Evolutionary conservation across 2,888 invertebrate genomes (phyloP).

Genomic region (Dorcus parallelipipedus): DNA sequence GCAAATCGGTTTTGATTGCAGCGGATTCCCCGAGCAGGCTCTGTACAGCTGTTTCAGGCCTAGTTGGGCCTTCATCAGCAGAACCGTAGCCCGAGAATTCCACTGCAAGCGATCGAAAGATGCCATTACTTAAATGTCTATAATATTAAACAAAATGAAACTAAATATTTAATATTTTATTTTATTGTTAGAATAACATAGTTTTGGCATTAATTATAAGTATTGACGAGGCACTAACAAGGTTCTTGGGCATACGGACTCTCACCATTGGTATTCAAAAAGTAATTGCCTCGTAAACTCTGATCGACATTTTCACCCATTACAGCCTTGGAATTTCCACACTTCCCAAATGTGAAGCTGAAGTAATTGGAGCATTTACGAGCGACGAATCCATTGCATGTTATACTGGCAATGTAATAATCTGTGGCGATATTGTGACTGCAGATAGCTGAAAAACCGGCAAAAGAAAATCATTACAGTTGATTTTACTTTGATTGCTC

Average conservation of each 20-base stretch:
- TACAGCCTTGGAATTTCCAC: conserved; percentile 4
- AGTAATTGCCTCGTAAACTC: conserved; percentile 3
- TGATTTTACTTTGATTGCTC: background rate
- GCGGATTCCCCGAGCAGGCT: too few species aligned
- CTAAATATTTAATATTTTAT: too few species aligned
- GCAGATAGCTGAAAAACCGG: conserved; percentile 3
- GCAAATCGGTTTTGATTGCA: too few species aligned
- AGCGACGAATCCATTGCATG: conserved; percentile 7
- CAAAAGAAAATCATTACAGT: background rate
- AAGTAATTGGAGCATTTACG: conserved; percentile 2
- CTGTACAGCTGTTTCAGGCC: too few species aligned
- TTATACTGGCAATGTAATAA: conserved; percentile 6
- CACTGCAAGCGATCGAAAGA: too few species aligned
- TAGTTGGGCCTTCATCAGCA: too few species aligned
- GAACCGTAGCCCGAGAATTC: too few species aligned
- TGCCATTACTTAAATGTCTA: too few species aligned
- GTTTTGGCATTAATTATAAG: too few species aligned
- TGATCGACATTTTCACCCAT: conserved; percentile 13
- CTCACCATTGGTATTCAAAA: conserved; percentile 5
- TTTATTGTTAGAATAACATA: too few species aligned
- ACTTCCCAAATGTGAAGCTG: conserved; percentile 6
- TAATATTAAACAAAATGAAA: too few species aligned
- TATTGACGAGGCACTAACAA: too few species aligned
- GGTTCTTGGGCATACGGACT: conserved; percentile 7
- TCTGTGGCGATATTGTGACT: conserved; percentile 7